phyloP scores from a whole-genome alignment of 2,113 vertebrate species.

The Rhinopomastus cyanomelas region DNA sequence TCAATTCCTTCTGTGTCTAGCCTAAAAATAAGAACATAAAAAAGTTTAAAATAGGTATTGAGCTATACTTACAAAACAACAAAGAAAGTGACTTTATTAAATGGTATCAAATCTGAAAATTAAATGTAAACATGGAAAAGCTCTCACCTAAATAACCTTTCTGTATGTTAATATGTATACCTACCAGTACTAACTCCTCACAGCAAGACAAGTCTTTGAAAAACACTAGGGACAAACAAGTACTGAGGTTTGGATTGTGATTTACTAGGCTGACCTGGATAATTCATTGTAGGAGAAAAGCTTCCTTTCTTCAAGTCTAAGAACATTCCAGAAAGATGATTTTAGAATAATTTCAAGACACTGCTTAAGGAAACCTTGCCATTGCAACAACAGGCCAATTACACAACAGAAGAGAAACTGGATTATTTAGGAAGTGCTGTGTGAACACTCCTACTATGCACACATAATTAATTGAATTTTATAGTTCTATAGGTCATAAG shows the following conservation, averaged over 20 bases:
- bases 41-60: not conserved
- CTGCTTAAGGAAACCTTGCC: not conserved
- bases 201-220: not conserved
- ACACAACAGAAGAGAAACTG: not conserved
- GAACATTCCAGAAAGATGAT: not conserved
- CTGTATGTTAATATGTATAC: not conserved
- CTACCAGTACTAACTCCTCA: not conserved
- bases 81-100: not conserved
- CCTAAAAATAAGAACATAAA: constrained; percentile 75
- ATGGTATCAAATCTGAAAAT: not conserved
- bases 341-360: not conserved
- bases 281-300: not conserved
- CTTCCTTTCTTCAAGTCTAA: not conserved
- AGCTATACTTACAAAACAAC: not conserved
- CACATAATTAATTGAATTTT: not conserved
- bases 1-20: constrained; percentile 96
- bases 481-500: not conserved
- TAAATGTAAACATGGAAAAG: not conserved
- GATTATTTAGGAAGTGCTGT: not conserved
- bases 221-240: not conserved
- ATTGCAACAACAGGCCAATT: not conserved
- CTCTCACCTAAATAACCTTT: not conserved
- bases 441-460: not conserved
- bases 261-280: not conserved
- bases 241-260: not conserved